Evolutionary conservation across 2,888 invertebrate species (phyloP).

Genomic region (Phengaris alcon): DNA sequence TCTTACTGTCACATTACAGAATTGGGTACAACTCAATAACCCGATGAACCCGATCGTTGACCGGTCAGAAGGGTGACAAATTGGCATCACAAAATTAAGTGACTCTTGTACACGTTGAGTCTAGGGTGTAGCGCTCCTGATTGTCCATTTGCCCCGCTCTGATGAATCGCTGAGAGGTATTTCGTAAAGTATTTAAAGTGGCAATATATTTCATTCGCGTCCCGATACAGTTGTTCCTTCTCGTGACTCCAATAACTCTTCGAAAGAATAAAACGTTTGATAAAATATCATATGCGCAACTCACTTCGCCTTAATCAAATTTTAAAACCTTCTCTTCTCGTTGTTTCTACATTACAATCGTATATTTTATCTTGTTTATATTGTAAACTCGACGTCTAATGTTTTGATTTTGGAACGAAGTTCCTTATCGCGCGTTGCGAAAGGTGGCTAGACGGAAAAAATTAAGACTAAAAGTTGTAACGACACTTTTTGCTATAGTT

Average conservation of each 20-base stretch:
- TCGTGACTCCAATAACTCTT: neutral
- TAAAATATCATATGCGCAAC: neutral
- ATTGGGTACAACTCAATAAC: neutral
- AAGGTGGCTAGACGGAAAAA: too few relatives aligned
- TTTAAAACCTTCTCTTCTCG: neutral
- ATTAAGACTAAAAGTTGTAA: too few relatives aligned
- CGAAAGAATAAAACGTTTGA: conserved; percentile 2
- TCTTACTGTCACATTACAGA: neutral
- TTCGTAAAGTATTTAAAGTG: conserved; percentile 14
- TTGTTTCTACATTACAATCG: neutral
- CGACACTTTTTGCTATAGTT: too few relatives aligned
- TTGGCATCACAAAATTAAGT: conserved; percentile 19
- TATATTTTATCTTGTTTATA: conserved; percentile 20
- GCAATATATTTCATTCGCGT: conserved; percentile 5
- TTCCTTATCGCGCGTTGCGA: too few relatives aligned
- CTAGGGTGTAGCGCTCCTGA: neutral
- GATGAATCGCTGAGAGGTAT: conserved; percentile 19
- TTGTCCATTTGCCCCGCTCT: conserved; percentile 18
- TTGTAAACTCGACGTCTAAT: conserved; percentile 39
- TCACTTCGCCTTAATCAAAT: conserved; percentile 15
- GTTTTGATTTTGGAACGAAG: too few relatives aligned
- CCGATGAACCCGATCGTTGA: neutral
- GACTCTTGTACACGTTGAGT: conserved; percentile 4
- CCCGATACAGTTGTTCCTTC: neutral
- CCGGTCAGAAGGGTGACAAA: conserved; percentile 18